Percentiles rank a stretch among this genome's conserved stretches.
Conservation (phyloP, 1,140 invertebrate species). For the Ganaspis sp. region DNA sequence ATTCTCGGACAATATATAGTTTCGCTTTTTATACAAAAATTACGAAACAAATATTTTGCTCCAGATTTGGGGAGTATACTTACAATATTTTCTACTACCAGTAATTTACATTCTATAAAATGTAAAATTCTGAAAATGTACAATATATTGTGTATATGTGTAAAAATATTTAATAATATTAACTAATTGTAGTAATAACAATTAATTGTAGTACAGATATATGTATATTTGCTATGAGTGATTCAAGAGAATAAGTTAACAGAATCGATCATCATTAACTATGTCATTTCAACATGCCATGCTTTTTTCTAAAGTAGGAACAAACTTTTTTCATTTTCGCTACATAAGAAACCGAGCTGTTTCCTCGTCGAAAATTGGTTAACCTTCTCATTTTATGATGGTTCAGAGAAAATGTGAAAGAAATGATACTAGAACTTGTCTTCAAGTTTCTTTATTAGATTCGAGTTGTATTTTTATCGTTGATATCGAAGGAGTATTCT, state of each 20-base stretch:
- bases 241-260: too few relatives aligned
- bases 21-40: too few relatives aligned
- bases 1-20: background rate
- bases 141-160: too few relatives aligned
- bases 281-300: constrained; percentile 21
- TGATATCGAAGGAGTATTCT: constrained; percentile 49
- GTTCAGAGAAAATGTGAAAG: background rate
- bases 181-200: too few relatives aligned
- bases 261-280: background rate
- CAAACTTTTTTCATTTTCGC: constrained; percentile 29
- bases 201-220: too few relatives aligned
- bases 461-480: constrained; percentile 59
- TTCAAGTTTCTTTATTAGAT: constrained; percentile 68
- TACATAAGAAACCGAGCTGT: constrained; percentile 12
- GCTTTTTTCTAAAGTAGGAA: background rate
- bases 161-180: too few relatives aligned
- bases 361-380: constrained; percentile 19
- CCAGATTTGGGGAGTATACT: too few relatives aligned
- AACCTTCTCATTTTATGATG: background rate
- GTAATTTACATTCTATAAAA: too few relatives aligned
- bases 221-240: too few relatives aligned
- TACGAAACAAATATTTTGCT: too few relatives aligned
- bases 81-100: too few relatives aligned
- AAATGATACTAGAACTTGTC: constrained; percentile 17
- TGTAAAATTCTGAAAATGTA: too few relatives aligned